Percentiles rank a stretch among this genome's conserved stretches.
These are phyloP conservation scores for Doryteuthis pealeii DNA, from an alignment of 1,140 invertebrate genomes.

Conservation along the genomic window DNA sequence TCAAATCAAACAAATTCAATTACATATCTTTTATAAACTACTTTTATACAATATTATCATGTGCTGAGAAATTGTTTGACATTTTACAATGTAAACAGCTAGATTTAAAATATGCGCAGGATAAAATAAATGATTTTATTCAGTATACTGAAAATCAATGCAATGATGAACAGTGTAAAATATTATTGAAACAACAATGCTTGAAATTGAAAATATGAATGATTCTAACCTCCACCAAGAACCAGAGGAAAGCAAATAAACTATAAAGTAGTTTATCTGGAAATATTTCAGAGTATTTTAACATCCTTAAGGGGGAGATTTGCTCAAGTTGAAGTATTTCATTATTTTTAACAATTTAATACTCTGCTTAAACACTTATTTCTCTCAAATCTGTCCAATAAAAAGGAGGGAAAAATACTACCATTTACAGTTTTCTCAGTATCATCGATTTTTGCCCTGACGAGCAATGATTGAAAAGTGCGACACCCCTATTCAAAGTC, in stretches of 20 bases:
- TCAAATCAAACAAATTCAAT: neutral
- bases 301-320: neutral
- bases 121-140: slow-evolving; percentile 5
- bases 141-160: neutral
- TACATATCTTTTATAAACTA: neutral
- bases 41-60: neutral
- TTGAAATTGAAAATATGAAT: neutral
- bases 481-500: too few relatives aligned
- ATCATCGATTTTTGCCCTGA: too few relatives aligned
- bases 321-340: neutral
- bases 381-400: too few relatives aligned
- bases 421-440: too few relatives aligned
- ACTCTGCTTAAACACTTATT: too few relatives aligned
- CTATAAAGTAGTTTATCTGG: neutral
- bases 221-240: neutral
- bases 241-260: neutral
- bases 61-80: neutral
- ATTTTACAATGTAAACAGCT: neutral
- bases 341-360: neutral
- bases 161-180: neutral
- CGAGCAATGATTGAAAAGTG: too few relatives aligned
- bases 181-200: neutral
- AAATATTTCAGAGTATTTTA: too few relatives aligned
- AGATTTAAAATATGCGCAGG: neutral
- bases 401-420: too few relatives aligned